Evolutionary conservation across 2,888 invertebrate species (phyloP).

Genomic region (Tipula unca): DNA sequence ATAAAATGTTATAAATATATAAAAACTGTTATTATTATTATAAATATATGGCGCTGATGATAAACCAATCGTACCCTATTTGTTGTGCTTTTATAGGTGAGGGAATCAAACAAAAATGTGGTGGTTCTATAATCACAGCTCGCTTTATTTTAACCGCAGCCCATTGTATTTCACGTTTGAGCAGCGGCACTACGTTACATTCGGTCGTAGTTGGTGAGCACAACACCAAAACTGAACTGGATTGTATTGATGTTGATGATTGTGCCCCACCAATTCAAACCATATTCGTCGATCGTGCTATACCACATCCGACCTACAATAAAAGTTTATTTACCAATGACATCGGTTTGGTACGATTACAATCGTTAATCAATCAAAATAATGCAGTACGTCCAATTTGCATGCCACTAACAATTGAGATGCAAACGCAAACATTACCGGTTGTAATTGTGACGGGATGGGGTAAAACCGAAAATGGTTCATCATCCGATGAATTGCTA

Average conservation of each 20-base stretch:
- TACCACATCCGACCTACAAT: neutral
- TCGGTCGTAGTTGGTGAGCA: slow-evolving; percentile 32
- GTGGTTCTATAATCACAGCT: slow-evolving; percentile 34
- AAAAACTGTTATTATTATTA: too few species aligned
- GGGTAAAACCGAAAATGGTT: neutral
- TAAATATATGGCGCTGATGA: neutral
- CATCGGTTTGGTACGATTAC: neutral
- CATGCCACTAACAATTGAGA: neutral
- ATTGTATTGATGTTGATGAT: slow-evolving; percentile 26
- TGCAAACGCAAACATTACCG: neutral
- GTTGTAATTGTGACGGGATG: neutral
- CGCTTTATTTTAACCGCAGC: slow-evolving; percentile 36
- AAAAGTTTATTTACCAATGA: neutral
- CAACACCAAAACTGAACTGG: slow-evolving; percentile 26
- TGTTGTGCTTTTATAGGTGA: too few species aligned
- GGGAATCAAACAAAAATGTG: slow-evolving; percentile 27
- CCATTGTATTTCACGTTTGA: slow-evolving; percentile 30
- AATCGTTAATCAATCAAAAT: neutral
- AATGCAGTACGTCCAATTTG: neutral
- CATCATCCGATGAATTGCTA: neutral
- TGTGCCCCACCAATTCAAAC: neutral
- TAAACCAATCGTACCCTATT: too few species aligned
- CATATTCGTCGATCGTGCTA: neutral
- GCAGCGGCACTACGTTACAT: neutral
- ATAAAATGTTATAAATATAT: neutral